Evolutionary conservation across 2,797 vertebrate genomes (phyloP).

Genomic region (Cheirogaleus major): DNA sequence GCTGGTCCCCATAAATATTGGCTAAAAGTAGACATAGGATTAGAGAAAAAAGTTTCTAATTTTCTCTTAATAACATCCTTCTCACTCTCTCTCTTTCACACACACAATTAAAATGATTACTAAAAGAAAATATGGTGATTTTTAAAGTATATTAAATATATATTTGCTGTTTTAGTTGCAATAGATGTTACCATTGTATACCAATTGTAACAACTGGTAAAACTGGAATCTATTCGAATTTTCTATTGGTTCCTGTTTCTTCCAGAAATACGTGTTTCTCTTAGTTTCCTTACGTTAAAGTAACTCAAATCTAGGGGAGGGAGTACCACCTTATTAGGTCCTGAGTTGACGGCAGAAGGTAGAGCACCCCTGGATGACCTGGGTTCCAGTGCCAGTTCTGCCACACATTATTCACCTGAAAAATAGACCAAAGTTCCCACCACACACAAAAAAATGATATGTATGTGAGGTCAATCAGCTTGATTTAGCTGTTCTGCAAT

Average conservation of each 20-base stretch:
- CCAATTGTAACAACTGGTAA: not conserved
- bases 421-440: not conserved
- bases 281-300: not conserved
- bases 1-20: not conserved
- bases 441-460: not conserved
- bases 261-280: not conserved
- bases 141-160: not conserved
- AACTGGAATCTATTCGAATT: not conserved
- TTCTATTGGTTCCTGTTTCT: not conserved
- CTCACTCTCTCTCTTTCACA: not conserved
- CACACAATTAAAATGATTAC: not conserved
- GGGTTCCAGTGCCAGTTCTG: not conserved
- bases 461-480: not conserved
- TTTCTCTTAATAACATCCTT: not conserved
- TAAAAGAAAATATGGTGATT: not conserved
- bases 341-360: not conserved
- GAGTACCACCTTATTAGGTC: not conserved
- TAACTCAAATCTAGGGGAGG: not conserved
- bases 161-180: not conserved
- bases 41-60: not conserved
- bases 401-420: not conserved
- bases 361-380: not conserved
- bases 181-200: not conserved
- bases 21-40: conserved; percentile 16
- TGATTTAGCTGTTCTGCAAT: not conserved